A percentile compares a stretch with the other conserved stretches of the same genome.
Evolutionary conservation across 2,797 vertebrate species (phyloP).

Genomic region (Linurgus olivaceus): DNA sequence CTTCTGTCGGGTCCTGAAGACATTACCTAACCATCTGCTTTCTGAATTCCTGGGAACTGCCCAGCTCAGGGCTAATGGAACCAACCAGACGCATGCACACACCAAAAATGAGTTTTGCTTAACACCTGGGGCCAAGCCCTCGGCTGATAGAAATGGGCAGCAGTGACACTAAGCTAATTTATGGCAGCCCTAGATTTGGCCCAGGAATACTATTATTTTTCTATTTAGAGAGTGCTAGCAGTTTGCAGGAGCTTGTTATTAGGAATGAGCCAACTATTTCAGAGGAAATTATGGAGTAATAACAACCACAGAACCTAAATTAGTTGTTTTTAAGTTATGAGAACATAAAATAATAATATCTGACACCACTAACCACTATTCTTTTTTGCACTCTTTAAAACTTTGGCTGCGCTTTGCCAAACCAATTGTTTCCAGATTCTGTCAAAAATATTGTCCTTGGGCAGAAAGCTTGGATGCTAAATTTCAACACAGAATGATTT

Average conservation of each 20-base stretch:
- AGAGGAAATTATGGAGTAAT: slow-evolving; percentile 52
- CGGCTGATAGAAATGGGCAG: neutral
- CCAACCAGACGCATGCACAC: neutral
- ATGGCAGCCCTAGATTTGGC: neutral
- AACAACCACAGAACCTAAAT: slow-evolving; percentile 48
- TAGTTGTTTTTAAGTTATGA: slow-evolving; percentile 61
- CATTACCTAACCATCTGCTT: slow-evolving; percentile 21
- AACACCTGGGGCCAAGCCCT: slow-evolving; percentile 24
- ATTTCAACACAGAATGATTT: slow-evolving; percentile 50
- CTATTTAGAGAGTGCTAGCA: slow-evolving; percentile 38
- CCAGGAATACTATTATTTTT: neutral
- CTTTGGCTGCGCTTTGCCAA: slow-evolving; percentile 26
- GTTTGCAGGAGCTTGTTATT: slow-evolving; percentile 50
- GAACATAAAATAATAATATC: slow-evolving; percentile 61
- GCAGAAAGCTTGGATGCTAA: slow-evolving; percentile 51
- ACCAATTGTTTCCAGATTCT: slow-evolving; percentile 69
- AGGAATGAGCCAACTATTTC: slow-evolving; percentile 21
- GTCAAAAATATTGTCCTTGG: slow-evolving; percentile 68
- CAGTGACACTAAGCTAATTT: slow-evolving; percentile 5
- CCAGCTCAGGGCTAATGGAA: neutral
- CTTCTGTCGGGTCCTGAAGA: neutral
- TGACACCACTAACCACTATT: slow-evolving; percentile 59
- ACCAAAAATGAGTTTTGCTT: neutral
- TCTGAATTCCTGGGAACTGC: slow-evolving; percentile 5
- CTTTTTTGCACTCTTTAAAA: slow-evolving; percentile 35